phyloP scores from a whole-genome alignment of 2,797 vertebrate genomes.

The Semotilus atromaculatus region DNA sequence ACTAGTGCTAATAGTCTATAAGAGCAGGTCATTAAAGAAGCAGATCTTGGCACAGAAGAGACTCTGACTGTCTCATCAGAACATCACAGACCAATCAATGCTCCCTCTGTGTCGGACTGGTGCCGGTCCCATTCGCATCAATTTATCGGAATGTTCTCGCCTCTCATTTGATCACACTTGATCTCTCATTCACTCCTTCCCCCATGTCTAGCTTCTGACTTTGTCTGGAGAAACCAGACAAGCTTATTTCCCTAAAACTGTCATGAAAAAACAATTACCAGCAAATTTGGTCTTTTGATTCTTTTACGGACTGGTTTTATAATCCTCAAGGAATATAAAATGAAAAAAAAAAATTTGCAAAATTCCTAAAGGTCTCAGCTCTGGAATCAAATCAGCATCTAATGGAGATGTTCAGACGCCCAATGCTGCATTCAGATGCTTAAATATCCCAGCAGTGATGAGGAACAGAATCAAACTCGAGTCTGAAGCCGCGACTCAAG shows the following conservation, averaged over 20 bases:
- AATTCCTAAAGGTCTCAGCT: background rate
- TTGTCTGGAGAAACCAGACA: conserved; percentile 11
- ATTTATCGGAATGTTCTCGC: conserved; percentile 63
- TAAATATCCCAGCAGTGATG: conserved; percentile 68
- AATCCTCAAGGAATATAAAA: conserved; percentile 2
- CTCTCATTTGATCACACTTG: conserved; percentile 33
- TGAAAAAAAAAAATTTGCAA: conserved; percentile 7
- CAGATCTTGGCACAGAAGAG: conserved; percentile 53
- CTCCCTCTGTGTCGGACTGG: conserved; percentile 61
- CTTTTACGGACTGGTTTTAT: background rate
- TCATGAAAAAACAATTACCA: conserved; percentile 2
- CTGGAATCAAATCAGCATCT: background rate
- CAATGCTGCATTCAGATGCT: conserved; percentile 14
- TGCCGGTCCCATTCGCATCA: conserved; percentile 66
- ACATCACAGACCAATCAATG: conserved; percentile 66
- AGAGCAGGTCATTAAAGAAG: conserved; percentile 59
- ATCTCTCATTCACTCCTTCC: conserved; percentile 7
- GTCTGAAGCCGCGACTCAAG: conserved; percentile 68
- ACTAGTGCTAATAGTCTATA: conserved; percentile 65
- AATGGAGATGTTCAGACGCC: background rate
- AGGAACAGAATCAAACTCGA: conserved; percentile 75
- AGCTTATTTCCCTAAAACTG: conserved; percentile 7
- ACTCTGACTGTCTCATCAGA: conserved; percentile 65
- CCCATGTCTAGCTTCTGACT: background rate
- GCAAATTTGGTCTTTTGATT: background rate